phyloP scores from a whole-genome alignment of 2,797 vertebrate genomes.

The Emydoidea blandingii region DNA sequence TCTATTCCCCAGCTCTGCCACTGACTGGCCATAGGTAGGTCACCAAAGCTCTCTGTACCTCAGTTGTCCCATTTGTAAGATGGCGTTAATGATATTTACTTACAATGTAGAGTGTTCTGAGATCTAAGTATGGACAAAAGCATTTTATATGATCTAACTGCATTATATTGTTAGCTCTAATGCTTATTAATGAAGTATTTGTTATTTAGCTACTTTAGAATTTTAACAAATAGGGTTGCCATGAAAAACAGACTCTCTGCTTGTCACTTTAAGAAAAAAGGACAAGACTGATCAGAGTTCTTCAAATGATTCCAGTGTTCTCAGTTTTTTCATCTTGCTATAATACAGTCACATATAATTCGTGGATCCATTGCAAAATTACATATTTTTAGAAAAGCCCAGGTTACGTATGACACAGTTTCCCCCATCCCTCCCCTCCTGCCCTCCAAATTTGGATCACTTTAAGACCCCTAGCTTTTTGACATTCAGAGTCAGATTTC shows the following conservation, averaged over 20 bases:
- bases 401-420: neutral
- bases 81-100: neutral
- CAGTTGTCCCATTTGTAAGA: neutral
- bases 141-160: neutral
- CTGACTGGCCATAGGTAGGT: neutral
- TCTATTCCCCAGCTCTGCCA: neutral
- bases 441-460: neutral
- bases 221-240: conserved; percentile 12
- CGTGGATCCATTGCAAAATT: neutral
- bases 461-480: neutral
- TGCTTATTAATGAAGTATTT: neutral
- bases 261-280: neutral
- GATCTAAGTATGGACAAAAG: neutral
- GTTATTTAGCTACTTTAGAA: neutral
- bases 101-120: neutral
- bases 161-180: neutral
- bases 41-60: neutral
- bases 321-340: neutral
- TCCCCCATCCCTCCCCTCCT: neutral
- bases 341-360: accelerated
- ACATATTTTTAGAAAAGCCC: neutral
- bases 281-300: conserved; percentile 3
- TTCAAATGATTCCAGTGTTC: neutral
- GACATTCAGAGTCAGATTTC: neutral
- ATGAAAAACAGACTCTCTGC: neutral